Evolutionary conservation across 2,113 vertebrate genomes (phyloP).

Genomic region (Podarcis raffonei): DNA sequence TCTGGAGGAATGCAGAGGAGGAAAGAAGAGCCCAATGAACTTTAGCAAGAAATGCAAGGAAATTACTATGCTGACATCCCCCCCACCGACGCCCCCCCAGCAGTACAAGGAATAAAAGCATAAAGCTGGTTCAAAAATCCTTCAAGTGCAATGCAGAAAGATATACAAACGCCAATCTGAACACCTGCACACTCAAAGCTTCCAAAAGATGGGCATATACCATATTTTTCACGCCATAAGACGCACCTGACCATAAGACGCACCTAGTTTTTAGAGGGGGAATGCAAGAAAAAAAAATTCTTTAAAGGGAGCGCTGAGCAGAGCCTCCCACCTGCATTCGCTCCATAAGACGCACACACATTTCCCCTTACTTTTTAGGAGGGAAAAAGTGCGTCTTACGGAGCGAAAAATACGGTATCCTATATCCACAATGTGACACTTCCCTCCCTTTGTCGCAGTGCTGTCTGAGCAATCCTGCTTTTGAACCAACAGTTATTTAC

Average conservation of each 20-base stretch:
- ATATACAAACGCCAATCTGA: not conserved
- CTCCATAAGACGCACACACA: too few species aligned
- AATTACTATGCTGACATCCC: slow-evolving; percentile 24
- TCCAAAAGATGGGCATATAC: not conserved
- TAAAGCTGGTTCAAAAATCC: not conserved
- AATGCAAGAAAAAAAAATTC: too few species aligned
- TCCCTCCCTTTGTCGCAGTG: not conserved
- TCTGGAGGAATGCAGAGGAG: slow-evolving; percentile 10
- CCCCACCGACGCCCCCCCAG: slow-evolving; percentile 36
- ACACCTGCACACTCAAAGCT: not conserved
- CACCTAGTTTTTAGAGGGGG: too few species aligned
- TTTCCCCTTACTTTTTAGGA: too few species aligned
- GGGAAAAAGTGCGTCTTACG: too few species aligned
- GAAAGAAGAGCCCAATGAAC: slow-evolving; percentile 26
- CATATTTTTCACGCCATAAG: too few species aligned
- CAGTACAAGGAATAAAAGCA: slow-evolving; percentile 19
- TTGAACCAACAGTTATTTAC: not conserved
- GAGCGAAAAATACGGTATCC: not conserved
- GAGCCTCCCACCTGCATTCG: too few species aligned
- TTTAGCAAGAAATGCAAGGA: slow-evolving; percentile 32
- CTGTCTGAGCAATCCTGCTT: not conserved
- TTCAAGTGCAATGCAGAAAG: not conserved
- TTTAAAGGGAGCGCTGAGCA: too few species aligned
- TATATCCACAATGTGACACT: not conserved
- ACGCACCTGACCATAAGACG: too few species aligned